These are phyloP conservation scores for Aquatica leii DNA, from an alignment of 2,888 invertebrate species.

Conservation along the genomic window DNA sequence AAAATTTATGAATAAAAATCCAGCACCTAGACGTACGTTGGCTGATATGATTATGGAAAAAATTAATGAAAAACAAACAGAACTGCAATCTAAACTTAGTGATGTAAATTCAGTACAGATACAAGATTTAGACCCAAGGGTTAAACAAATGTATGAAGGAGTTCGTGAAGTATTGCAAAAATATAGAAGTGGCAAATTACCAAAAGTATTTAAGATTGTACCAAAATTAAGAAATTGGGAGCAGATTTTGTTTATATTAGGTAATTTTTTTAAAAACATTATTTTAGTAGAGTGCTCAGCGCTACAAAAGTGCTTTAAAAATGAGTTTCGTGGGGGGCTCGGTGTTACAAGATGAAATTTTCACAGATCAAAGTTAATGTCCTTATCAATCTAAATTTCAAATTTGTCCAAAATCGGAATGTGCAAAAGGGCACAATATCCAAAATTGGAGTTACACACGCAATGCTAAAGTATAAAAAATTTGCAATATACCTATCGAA, in stretches of 20 bases:
- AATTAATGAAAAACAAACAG: slow-evolving; percentile 91
- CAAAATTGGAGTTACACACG: too few relatives aligned
- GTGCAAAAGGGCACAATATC: too few relatives aligned
- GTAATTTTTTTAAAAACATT: slow-evolving; percentile 48
- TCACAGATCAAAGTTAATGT: too few relatives aligned
- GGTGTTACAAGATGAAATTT: too few relatives aligned
- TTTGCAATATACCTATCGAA: too few relatives aligned
- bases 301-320: too few relatives aligned
- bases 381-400: too few relatives aligned
- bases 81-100: slow-evolving; percentile 85
- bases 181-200: slow-evolving; percentile 95
- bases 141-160: slow-evolving; percentile 89
- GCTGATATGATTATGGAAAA: slow-evolving; percentile 94
- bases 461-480: too few relatives aligned
- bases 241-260: slow-evolving; percentile 82
- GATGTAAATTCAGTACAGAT: slow-evolving; percentile 79
- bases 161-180: slow-evolving; percentile 86
- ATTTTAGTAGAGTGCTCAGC: too few relatives aligned
- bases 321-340: too few relatives aligned
- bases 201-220: slow-evolving; percentile 97
- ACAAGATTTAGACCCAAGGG: slow-evolving; percentile 83
- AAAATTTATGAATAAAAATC: slow-evolving; percentile 77
- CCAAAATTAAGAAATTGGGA: slow-evolving; percentile 95
- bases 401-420: too few relatives aligned
- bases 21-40: slow-evolving; percentile 70